Base-by-base conservation (phyloP, 2,888 invertebrate genomes). In the Magallana nippona region DNA sequence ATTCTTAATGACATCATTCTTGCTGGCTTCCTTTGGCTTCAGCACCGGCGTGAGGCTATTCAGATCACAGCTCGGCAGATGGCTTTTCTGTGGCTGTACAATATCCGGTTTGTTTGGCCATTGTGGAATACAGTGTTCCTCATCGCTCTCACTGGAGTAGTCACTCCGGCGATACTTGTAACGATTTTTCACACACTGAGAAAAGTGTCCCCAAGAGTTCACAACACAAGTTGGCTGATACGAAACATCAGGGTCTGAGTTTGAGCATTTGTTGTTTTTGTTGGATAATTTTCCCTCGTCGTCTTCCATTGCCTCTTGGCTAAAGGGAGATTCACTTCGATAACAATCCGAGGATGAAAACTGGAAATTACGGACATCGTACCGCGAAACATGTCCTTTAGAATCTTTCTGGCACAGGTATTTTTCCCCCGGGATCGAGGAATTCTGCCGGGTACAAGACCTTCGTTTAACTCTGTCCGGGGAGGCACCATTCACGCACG, bases 61-160 rank as follows among this genome's bases (percentile, higher is more conserved):
- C 15, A 27, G 63, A 82, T 86, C 85, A 78, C 82, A 84, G 44
- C 84, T 83, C 10, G 90, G 90, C 32, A 90, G 83, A 83, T 89
- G 89, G 19, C 89, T 88, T 80, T 88, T 88, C 63, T 88, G 88
- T 79, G 87, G 86, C 19, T 78, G 83, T 71, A 86, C 60, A 17
- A 84, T 80, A 11, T 84, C 83, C 22, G 55, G 1, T 44, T 82
- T 71, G 55, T 82, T 82, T 60, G 60, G 56, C 79, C 57, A 79
- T n/a, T 44, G 44, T 10, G 55, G 32, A 19, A 55, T 19, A 22
- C 55, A 56, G 10, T 80, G 19, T 22, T 92, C 92, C 58, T 91
- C 92, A 5, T 92, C 92, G 88, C 91, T 91, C 17, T 92, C 92
- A 88, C 92, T 92, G 10, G 91, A 91, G 85, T 92, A 91, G 85